Evolutionary conservation across 1,140 invertebrate genomes (phyloP), one percentile per base, ranked within the genome.

Genomic region (Drosophila erecta): DNA sequence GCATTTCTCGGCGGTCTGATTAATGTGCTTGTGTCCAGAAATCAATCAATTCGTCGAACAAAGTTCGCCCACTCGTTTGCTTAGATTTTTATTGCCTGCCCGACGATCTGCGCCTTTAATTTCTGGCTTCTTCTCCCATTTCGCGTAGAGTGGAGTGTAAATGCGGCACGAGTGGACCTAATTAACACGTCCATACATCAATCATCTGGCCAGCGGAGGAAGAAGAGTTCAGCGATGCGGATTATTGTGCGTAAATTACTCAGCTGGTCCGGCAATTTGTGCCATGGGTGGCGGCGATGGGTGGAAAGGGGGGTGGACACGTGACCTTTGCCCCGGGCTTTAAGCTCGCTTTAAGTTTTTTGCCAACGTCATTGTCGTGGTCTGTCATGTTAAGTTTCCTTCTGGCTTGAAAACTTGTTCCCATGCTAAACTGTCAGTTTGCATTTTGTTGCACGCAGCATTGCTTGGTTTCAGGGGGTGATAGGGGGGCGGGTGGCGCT

Each of bases 131-230:
- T 40, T 51, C 33, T 38, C 38, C 37, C 37, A 38, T 53, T 65
- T 60, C 11, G n/a, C 15, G 24, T n/a, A 40, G 41, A 61, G 46
- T 54, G n/a, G 37, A 49, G 66, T 71, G 78, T 64, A 76, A 81
- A 61, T 76, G 79, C 73, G 79, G 61, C 65, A 79, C 65, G 60
- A 84, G 64, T 80, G 76, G 84, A 89, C 84, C 85, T 87, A 87
- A 89, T 89, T 89, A 89, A 89, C 84, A 89, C 84, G 84, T 89
- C 84, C 84, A 89, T 89, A 84, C 85, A 89, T 89, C 84, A 89
- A 89, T 89, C 84, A 89, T 89, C 76, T 84, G 79, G 51, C 76
- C 46, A 64, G 57, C 60, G 69, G 60, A 80, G 70, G 78, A 56
- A 64, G 75, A 57, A 71, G 79, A 73, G 79, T 84, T 89, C 79